Conservation (phyloP, 2,797 vertebrate species). For the Gallirallus australis region DNA sequence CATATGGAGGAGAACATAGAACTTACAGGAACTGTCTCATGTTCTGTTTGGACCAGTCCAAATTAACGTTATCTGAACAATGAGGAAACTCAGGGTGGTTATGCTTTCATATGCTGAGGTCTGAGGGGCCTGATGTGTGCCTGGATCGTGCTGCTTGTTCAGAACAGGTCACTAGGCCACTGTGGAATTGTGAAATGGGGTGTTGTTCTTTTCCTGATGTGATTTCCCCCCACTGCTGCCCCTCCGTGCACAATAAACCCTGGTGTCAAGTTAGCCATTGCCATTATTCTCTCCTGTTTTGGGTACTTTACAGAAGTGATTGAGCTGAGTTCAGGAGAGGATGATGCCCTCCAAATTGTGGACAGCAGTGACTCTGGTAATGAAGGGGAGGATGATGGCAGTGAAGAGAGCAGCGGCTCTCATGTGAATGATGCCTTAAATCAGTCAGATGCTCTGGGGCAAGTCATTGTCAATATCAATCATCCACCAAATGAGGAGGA, state of each 20-base stretch:
- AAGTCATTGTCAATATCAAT: constrained; percentile 95
- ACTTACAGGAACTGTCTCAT: background rate
- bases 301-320: constrained; percentile 87
- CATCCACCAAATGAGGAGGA: constrained; percentile 96
- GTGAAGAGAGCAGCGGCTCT: constrained; percentile 93
- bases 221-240: background rate
- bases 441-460: constrained; percentile 90
- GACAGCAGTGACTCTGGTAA: constrained; percentile 91
- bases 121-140: background rate
- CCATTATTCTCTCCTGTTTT: background rate
- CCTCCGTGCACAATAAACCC: background rate
- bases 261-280: background rate
- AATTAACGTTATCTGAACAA: background rate
- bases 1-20: background rate
- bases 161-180: background rate
- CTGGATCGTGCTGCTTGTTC: background rate
- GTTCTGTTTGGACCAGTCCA: background rate
- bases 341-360: constrained; percentile 89
- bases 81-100: background rate
- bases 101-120: background rate
- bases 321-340: constrained; percentile 96
- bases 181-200: background rate
- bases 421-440: constrained; percentile 94
- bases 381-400: constrained; percentile 86
- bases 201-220: background rate